Percentiles rank a stretch among this genome's conserved stretches.
phyloP scores from a whole-genome alignment of 1,140 invertebrate species.

The Lucilia sericata region DNA sequence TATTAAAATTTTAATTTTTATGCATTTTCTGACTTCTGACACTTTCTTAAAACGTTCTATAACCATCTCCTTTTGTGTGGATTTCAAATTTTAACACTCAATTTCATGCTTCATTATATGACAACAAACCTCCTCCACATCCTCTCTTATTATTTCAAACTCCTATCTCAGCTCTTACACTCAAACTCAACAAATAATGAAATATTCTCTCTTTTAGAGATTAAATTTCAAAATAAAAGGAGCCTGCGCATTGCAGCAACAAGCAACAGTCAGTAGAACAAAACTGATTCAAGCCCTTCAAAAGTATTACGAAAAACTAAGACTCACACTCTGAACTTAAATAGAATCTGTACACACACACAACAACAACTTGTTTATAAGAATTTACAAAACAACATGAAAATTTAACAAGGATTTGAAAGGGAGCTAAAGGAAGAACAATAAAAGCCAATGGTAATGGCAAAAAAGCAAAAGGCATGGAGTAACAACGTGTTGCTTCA shows the following conservation, averaged over 20 bases:
- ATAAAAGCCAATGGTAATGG: background rate
- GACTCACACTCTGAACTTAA: background rate
- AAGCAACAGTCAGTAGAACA: background rate
- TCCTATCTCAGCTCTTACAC: background rate
- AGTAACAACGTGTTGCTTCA: constrained; percentile 41
- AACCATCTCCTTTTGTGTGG: background rate
- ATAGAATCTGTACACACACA: background rate
- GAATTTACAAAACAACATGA: background rate
- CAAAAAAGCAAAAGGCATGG: background rate
- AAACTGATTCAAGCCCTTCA: background rate
- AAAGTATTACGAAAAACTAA: background rate
- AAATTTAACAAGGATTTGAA: constrained; percentile 19
- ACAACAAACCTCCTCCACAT: background rate
- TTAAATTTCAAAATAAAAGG: background rate
- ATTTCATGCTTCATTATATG: background rate
- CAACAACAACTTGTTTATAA: background rate
- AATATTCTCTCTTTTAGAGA: background rate
- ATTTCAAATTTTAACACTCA: background rate
- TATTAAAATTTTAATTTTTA: too few relatives aligned
- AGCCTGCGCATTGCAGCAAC: background rate
- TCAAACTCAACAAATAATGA: background rate
- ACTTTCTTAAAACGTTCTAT: background rate
- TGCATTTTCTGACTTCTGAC: too few relatives aligned
- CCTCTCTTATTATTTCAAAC: background rate
- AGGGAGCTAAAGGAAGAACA: background rate